Conservation (phyloP, 2,113 vertebrate genomes). For the Cyphomyrus discorhynchus region DNA sequence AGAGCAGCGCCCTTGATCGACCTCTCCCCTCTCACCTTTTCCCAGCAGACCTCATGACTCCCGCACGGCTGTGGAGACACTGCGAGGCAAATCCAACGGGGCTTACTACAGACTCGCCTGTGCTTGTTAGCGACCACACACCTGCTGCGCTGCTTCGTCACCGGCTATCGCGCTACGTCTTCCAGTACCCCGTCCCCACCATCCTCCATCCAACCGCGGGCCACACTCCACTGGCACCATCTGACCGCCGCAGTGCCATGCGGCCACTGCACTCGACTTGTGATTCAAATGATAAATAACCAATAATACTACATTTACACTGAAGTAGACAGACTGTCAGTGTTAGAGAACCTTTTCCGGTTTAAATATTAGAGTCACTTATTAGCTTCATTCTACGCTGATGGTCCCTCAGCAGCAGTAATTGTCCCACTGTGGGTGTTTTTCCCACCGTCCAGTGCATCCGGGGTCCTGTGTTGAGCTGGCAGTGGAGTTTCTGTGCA, state of each 20-base stretch:
- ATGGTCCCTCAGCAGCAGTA: background rate
- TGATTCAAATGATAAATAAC: background rate
- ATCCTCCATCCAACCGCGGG: background rate
- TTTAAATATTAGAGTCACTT: background rate
- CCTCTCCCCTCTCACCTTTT: background rate
- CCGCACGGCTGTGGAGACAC: background rate
- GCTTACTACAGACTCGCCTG: background rate
- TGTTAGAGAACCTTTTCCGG: background rate
- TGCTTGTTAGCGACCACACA: background rate
- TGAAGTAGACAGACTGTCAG: background rate
- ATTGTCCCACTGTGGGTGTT: background rate
- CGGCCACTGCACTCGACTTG: background rate
- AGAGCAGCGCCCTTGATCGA: background rate
- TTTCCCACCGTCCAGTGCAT: background rate
- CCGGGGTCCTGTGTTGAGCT: background rate
- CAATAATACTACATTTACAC: background rate
- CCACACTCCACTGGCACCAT: background rate
- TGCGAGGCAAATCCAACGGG: background rate
- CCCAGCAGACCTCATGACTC: background rate
- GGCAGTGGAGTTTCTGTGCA: background rate
- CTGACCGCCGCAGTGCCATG: background rate
- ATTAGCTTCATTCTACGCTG: background rate
- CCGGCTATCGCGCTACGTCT: background rate
- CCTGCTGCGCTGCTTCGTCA: background rate
- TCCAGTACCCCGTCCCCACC: background rate